These are phyloP conservation scores for Cherax quadricarinatus DNA, from an alignment of 1,140 invertebrate species.

Conservation along the genomic window DNA sequence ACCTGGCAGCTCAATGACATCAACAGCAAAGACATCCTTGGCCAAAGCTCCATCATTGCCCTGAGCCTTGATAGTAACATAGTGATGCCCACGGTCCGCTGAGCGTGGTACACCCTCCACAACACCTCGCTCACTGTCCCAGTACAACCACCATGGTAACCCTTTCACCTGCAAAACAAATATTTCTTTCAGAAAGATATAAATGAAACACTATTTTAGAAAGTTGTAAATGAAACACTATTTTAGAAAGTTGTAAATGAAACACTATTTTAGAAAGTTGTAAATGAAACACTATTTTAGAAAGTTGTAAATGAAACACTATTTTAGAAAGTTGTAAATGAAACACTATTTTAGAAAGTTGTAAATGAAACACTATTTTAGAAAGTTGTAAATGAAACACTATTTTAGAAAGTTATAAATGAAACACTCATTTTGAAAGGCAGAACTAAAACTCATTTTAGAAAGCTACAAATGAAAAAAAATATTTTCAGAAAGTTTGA, in stretches of 20 bases:
- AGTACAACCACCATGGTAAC: slow-evolving; percentile 30
- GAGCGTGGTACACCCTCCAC: slow-evolving; percentile 80
- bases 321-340: no score
- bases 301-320: no score
- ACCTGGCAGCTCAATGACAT: slow-evolving; percentile 77
- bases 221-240: no score
- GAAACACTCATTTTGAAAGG: no score
- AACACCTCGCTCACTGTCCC: neutral
- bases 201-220: no score
- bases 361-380: neutral
- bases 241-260: neutral
- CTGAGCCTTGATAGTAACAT: slow-evolving; percentile 78
- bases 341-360: neutral
- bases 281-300: no score
- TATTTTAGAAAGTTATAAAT: no score
- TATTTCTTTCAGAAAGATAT: no score
- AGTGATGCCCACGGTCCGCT: slow-evolving; percentile 80
- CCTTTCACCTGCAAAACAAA: slow-evolving; percentile 48
- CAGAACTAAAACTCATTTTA: no score
- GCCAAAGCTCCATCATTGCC: slow-evolving; percentile 76
- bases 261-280: no score
- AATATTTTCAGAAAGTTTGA: no score
- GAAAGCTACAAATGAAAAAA: neutral
- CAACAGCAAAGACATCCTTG: slow-evolving; percentile 80
- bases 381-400: no score